Evolutionary conservation across 2,888 invertebrate species (phyloP), one percentile per base, ranked within the genome.

Genomic region (Metopia argyrocephala): DNA sequence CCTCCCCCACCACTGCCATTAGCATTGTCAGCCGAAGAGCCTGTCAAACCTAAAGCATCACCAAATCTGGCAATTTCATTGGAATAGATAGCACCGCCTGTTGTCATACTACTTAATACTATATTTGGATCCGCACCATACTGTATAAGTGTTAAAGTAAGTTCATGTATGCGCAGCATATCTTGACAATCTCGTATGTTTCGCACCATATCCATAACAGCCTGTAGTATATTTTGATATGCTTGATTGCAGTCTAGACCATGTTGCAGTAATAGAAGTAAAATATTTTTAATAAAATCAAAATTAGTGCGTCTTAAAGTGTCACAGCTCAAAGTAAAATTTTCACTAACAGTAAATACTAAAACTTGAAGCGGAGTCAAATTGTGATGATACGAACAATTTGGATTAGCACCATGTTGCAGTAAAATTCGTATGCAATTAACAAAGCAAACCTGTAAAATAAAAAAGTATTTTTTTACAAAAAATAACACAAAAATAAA

Each of bases 71-170:
- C 89, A 48, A 90, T 90, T 86, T 90, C 90, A 85, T 87, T 91
- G 5, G 90, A 89, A 76, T 90, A 90, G 45, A 90, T 90, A 15
- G 90, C 88, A 81, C 89, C 89, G 50, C 89, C 90, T 28, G 90
- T 90, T 5, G 88, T 87, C 78, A 90, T 91, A 81, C 89, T 89
- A 76, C 90, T 91, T 46, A 94, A 91, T 84, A 92, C 92, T 74
- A 94, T 91, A 86, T 94, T 94, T 18, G 95, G 94, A 91, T 95
- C 93, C 52, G 94, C 95, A 66, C 95, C 95, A 87, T 94, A 94
- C 88, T 94, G 94, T 59, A 95, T 92, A 20, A 95, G 91, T 1
- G 94, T 94, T 80, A 94, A 89, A 3, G 94, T 93, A 85, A 95
- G 92, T 86, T 93, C 93, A 87, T 94, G 93, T 70, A 95, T 93